Conservation (phyloP, 2,797 vertebrate genomes). For the Xiphophorus birchmanni region DNA sequence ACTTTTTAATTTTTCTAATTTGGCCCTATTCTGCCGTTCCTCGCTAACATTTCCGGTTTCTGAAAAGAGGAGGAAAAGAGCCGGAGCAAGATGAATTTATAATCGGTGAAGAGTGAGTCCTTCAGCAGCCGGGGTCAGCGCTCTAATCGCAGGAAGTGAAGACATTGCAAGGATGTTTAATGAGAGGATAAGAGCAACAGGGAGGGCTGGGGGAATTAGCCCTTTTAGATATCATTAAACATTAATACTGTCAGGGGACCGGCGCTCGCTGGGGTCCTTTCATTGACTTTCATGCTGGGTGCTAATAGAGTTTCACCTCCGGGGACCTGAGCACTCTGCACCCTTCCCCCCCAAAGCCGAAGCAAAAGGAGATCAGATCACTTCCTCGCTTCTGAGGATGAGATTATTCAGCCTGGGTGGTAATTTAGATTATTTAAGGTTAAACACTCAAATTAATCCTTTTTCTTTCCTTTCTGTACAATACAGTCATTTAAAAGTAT, state of each 20-base stretch:
- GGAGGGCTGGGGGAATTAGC: conserved; percentile 58
- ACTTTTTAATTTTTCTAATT: neutral
- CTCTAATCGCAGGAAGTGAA: conserved; percentile 68
- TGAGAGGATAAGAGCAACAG: conserved; percentile 64
- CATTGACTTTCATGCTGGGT: conserved; percentile 74
- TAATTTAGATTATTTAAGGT: conserved; percentile 34
- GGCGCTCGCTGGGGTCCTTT: conserved; percentile 65
- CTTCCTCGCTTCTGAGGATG: conserved; percentile 57
- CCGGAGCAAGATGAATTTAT: neutral
- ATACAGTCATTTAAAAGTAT: conserved; percentile 37
- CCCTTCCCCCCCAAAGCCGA: conserved; percentile 16
- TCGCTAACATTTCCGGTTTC: neutral
- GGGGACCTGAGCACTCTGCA: conserved; percentile 52
- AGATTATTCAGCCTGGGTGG: conserved; percentile 46
- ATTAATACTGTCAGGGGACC: conserved; percentile 76
- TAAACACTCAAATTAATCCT: conserved; percentile 20
- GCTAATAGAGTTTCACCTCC: conserved; percentile 77
- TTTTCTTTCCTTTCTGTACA: conserved; percentile 13
- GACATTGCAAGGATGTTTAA: conserved; percentile 67
- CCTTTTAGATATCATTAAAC: conserved; percentile 82
- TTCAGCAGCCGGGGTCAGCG: conserved; percentile 66
- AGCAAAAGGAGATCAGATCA: conserved; percentile 64
- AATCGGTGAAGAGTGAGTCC: conserved; percentile 50
- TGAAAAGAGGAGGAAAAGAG: conserved; percentile 1
- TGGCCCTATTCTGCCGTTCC: conserved; percentile 10